A percentile compares a stretch with the other conserved stretches of the same genome.
phyloP scores from a whole-genome alignment of 2,113 vertebrate genomes.

The Solea solea region DNA sequence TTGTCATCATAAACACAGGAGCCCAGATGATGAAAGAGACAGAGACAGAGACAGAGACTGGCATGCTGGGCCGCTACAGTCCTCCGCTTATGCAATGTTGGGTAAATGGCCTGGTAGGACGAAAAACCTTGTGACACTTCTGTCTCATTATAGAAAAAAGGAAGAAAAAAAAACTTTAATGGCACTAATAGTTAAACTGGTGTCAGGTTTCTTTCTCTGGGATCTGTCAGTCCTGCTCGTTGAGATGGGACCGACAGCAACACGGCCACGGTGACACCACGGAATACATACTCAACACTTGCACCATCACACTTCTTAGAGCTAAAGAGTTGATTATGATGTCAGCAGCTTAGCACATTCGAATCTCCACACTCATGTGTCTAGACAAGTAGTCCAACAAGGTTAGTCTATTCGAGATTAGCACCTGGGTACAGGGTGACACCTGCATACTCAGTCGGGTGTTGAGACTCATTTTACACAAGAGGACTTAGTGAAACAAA shows the following conservation, averaged over 20 bases:
- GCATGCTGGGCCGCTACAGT: not conserved
- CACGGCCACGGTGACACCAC: not conserved
- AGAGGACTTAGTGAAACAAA: conserved; percentile 37
- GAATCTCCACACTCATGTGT: conserved; percentile 5
- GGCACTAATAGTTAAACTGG: conserved; percentile 27
- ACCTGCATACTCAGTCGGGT: conserved; percentile 35
- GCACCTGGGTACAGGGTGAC: conserved; percentile 19
- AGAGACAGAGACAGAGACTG: not conserved
- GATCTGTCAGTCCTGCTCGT: conserved; percentile 21
- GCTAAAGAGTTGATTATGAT: conserved; percentile 1
- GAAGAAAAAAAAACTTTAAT: conserved; percentile 2
- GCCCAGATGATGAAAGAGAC: conserved; percentile 19
- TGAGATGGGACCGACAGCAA: conserved; percentile 10
- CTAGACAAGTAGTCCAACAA: conserved; percentile 29
- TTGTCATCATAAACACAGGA: conserved; percentile 33
- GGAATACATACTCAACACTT: not conserved
- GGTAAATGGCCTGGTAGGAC: not conserved
- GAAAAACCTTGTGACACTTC: not conserved
- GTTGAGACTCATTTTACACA: conserved; percentile 54
- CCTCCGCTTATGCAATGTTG: conserved; percentile 16
- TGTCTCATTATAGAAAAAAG: conserved; percentile 16
- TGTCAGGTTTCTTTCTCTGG: conserved; percentile 17
- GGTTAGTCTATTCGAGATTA: conserved; percentile 41
- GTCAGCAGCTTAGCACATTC: not conserved
- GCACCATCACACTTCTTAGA: not conserved